Base-by-base conservation (phyloP, 2,888 invertebrate genomes). In the Erebia ligea region DNA sequence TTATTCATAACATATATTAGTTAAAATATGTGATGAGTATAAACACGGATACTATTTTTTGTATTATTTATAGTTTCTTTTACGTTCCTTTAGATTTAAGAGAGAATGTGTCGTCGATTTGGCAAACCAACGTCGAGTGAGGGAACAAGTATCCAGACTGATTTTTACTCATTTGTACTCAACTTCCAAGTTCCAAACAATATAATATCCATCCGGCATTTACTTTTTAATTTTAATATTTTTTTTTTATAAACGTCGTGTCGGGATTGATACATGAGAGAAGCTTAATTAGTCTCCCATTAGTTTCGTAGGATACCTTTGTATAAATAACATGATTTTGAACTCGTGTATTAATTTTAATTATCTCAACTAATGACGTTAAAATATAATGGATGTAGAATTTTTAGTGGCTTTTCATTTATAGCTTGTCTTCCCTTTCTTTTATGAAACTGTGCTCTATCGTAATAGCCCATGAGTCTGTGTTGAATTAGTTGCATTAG, bases 381-480 rank as follows among this genome's bases (percentile, higher is more conserved):
- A 84, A 91, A 92, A 91, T 92, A 92, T 92, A 92, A 89, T 90
- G 91, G 91, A 92, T 88, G 92, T 92, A 92, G 92, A 91, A 89
- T 90, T 89, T 85, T 82, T 63, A 79, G 77, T 83, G 76, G 81
- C 80, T 77, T 92, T 90, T 91, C 81, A 87, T 90, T 90, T 84
- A 42, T 21, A n/a, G 19, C 13, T 66, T 25, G 1, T 42, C 58
- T 17, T 21, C 25, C 21, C 42, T n/a, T 56, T 34, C 19, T 17
- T 61, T 59, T 58, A 19, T 21, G 17, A 34, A 34, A 34, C 34
- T 34, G 34, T 34, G 34, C 34, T 25, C 4, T 25, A 25, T 25
- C 25, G 3, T 25, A 25, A 25, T 4, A 25, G 25, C 25, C 25
- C 25, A 25, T 25, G 25, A 25, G 25, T 25, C 5, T 34, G 34